Percentiles rank a stretch among this genome's conserved stretches.
phyloP scores from a whole-genome alignment of 2,797 vertebrate genomes.

The Parotocinclus haroldoi region DNA sequence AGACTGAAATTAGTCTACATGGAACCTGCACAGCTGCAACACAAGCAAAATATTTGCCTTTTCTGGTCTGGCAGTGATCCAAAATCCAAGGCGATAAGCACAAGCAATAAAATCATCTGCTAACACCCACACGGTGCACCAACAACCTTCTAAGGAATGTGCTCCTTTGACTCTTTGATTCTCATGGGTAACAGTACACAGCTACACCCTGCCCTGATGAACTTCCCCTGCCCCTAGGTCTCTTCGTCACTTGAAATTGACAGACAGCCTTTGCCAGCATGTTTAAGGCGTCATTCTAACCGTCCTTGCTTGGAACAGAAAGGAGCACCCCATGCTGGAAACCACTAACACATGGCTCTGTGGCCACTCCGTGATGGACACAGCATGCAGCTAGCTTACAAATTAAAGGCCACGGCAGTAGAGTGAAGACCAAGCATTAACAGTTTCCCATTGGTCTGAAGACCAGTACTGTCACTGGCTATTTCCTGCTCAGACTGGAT shows the following conservation, averaged over 20 bases:
- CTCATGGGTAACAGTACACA: conserved; percentile 35
- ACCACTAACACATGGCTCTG: conserved; percentile 40
- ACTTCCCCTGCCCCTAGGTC: conserved; percentile 41
- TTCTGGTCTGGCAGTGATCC: conserved; percentile 49
- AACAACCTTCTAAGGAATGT: conserved; percentile 32
- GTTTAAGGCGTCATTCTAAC: conserved; percentile 32
- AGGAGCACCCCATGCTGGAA: conserved; percentile 32
- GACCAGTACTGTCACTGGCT: conserved; percentile 32
- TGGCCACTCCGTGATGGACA: conserved; percentile 22
- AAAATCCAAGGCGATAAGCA: conserved; percentile 47
- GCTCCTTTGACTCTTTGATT: conserved; percentile 31
- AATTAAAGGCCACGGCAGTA: conserved; percentile 43
- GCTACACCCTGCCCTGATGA: conserved; percentile 27
- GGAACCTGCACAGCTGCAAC: conserved; percentile 51
- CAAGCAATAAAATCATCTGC: conserved; percentile 45
- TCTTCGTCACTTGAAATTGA: conserved; percentile 30
- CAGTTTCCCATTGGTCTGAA: conserved; percentile 26
- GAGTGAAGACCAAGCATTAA: conserved; percentile 34
- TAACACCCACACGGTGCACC: conserved; percentile 44
- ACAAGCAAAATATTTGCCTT: conserved; percentile 55
- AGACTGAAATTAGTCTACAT: conserved; percentile 43
- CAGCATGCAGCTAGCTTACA: conserved; percentile 33
- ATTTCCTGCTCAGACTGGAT: conserved; percentile 24
- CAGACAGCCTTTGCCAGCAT: conserved; percentile 28
- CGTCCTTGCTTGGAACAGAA: conserved; percentile 28